Evolutionary conservation across 2,797 vertebrate species (phyloP), one percentile per base, ranked within the genome.

Genomic region (Hemibagrus guttatus): DNA sequence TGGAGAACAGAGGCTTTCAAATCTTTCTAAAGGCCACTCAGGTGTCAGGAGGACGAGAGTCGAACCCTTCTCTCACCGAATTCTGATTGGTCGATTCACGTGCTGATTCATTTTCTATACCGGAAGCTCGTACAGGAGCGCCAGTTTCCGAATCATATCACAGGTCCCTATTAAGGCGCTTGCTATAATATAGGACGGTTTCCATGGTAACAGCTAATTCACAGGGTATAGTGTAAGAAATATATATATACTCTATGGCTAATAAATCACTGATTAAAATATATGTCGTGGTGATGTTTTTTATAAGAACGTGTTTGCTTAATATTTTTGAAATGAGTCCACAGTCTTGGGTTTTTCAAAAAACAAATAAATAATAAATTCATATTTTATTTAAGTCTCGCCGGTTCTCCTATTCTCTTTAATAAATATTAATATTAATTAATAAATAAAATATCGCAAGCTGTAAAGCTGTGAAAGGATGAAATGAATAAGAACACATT

Each of bases 1-100:
- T 91, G 92, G 90, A 93, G 89, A 90, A 93, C 91, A 91, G 93
- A 93, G 89, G 84, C 81, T 84, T 93, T 92, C 91, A 90, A 90
- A 93, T 92, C 93, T 39, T 39, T 39, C 92, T 92, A 92, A 92
- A 92, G 89, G 92, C 91, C 92, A 91, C 93, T 80, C 83, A 42
- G 90, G 92, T 91, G 91, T 93, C 93, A 94, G 93, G 90, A 90
- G 86, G 49, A 87, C 42, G 49, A 84, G 28, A 68, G 17, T 54
- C 46, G 9, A 83, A 52, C 17, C 28, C 63, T 6, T 1, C 39
- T 46, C 35, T n/a, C 14, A 14, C n/a, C n/a, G n/a, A 81, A 63
- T 46, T 63, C 39, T 14, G 23, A 81, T 81, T 81, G 59, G 58
- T 63, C 8, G 1, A 35, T 39, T 39, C 63, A n/a, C 42, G 56